A percentile compares a stretch with the other conserved stretches of the same genome.
These are phyloP conservation scores for Phalloptychus januarius DNA, from an alignment of 2,797 vertebrate species.

Conservation along the genomic window DNA sequence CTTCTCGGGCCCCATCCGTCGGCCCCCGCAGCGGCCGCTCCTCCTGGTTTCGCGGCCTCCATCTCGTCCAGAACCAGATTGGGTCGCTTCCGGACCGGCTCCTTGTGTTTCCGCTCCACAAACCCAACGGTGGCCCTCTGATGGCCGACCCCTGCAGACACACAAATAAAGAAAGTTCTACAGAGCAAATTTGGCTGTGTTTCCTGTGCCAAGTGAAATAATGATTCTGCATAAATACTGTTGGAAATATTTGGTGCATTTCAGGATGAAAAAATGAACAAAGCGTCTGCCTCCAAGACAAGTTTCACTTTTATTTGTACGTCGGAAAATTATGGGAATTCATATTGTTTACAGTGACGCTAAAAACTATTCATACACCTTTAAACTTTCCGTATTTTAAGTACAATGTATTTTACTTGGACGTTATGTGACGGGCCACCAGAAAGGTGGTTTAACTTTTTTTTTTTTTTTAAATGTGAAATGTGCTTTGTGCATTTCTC, in stretches of 20 bases:
- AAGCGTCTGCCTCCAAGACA: not conserved
- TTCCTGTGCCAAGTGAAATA: not conserved
- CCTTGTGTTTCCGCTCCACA: slow-evolving; percentile 73
- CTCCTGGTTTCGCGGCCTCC: slow-evolving; percentile 25
- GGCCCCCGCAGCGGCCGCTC: not conserved
- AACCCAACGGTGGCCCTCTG: slow-evolving; percentile 83
- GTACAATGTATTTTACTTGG: not conserved
- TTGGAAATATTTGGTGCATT: not conserved
- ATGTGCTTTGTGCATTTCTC: too few species aligned
- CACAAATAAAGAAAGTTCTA: not conserved
- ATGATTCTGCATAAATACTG: not conserved
- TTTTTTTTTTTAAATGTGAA: too few species aligned
- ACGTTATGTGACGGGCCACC: not conserved
- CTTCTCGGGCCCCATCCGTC: slow-evolving; percentile 23
- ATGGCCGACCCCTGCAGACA: slow-evolving; percentile 75
- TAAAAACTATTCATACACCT: not conserved
- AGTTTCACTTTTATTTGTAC: not conserved
- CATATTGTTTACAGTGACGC: not conserved
- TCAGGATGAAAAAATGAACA: not conserved
- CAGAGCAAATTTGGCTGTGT: not conserved
- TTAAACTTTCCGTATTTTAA: not conserved
- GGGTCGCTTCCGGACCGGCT: slow-evolving; percentile 47
- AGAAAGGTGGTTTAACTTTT: not conserved
- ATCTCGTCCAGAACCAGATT: slow-evolving; percentile 36
- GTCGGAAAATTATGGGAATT: not conserved